Base-by-base conservation (phyloP, 2,888 invertebrate species). In the Fabriciana adippe region DNA sequence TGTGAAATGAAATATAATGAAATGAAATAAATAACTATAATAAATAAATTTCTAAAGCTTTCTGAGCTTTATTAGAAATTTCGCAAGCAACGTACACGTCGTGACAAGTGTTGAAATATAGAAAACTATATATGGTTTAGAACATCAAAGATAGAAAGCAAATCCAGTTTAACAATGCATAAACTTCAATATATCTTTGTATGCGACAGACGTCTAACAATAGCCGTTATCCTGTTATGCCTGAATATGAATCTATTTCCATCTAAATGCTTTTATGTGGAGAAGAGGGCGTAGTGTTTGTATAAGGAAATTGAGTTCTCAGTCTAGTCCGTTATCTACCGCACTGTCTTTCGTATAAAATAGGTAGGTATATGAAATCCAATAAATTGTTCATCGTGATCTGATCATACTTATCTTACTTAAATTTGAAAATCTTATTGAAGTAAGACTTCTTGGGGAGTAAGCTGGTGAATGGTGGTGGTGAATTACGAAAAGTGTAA, bases 231-330 rank as follows among this genome's bases (percentile, higher is more conserved):
- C 21, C 5, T 11, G n/a, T 59, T 26, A 15, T 59, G 13, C 48
- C 13, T 48, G 59, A 48, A 31, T 59, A 16, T 16, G 64, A 72
- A 59, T 60, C 55, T 66, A 69, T 72, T 71, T 63, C 55, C 66
- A 64, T 66, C 18, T 66, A 55, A 53, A 66, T 45, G 48, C 64
- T 18, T 41, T 41, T 55, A 53, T 56, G 64, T 48, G 6, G 26
- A 16, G 48, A 64, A 35, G 56, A 61, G 21, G 50, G 60, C 48
- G 60, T 59, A 48, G 66, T 71, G 54, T 71, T 72, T 73, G 63
- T 59, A 21, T 45, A 66, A 56, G 64, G 50, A 66, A 69, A 74
- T 74, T 73, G 70, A 69, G 64, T 61, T 61, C 55, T 64, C 55
- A 61, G 51, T 35, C 16, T 50, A 18, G 31, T 45, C 35, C 50